Evolutionary conservation across 2,888 invertebrate genomes (phyloP).

Genomic region (Philereme transversata): DNA sequence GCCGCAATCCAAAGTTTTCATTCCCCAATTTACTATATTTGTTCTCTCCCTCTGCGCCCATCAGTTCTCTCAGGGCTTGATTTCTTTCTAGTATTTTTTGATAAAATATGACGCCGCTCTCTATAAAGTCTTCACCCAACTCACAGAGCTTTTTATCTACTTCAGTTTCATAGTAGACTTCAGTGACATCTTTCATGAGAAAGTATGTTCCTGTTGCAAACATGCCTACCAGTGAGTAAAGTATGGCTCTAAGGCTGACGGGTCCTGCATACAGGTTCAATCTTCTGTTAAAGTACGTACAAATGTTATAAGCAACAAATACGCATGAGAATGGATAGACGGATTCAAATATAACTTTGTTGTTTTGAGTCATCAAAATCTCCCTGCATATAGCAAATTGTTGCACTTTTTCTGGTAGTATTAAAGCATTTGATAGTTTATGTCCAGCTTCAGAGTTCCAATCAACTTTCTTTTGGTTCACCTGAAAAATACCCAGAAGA

Average conservation of each 20-base stretch:
- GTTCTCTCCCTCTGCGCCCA: slow-evolving; percentile 85
- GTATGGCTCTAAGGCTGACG: slow-evolving; percentile 59
- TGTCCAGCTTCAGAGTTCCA: slow-evolving; percentile 86
- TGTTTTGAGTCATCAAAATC: slow-evolving; percentile 85
- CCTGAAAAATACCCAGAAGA: slow-evolving; percentile 59
- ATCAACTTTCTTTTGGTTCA: slow-evolving; percentile 85
- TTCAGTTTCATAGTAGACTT: slow-evolving; percentile 84
- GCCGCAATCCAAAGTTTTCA: slow-evolving; percentile 86
- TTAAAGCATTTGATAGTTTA: slow-evolving; percentile 85
- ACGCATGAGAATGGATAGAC: slow-evolving; percentile 76
- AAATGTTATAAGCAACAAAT: slow-evolving; percentile 78
- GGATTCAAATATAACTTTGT: slow-evolving; percentile 84
- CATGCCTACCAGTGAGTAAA: slow-evolving; percentile 83
- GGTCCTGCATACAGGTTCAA: slow-evolving; percentile 84
- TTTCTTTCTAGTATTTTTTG: slow-evolving; percentile 89
- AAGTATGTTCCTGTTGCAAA: slow-evolving; percentile 86
- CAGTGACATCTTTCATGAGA: slow-evolving; percentile 86
- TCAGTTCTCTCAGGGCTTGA: slow-evolving; percentile 86
- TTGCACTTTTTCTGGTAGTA: slow-evolving; percentile 91
- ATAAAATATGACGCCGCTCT: slow-evolving; percentile 91
- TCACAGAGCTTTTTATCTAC: slow-evolving; percentile 86
- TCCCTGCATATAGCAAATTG: slow-evolving; percentile 92
- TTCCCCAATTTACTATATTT: slow-evolving; percentile 88
- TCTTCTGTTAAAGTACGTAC: slow-evolving; percentile 78
- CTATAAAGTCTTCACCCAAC: slow-evolving; percentile 85